Evolutionary conservation across 2,797 vertebrate species (phyloP).

Genomic region (Monodelphis domestica): DNA sequence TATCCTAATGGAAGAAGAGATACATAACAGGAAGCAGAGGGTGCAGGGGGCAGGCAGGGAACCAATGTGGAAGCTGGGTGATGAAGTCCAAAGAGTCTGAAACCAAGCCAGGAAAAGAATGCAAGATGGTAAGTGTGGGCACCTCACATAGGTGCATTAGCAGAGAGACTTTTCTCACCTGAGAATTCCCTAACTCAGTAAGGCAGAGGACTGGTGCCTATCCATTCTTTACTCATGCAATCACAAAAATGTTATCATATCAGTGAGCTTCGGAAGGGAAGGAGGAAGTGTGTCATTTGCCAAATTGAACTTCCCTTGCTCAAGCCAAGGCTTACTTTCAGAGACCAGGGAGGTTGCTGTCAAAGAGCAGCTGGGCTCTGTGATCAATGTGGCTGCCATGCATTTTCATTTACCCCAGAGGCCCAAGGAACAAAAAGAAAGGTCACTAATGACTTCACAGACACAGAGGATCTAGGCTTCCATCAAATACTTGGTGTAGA

Average conservation of each 20-base stretch:
- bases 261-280: background rate
- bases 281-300: background rate
- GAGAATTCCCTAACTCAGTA: background rate
- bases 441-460: conserved; percentile 1
- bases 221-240: background rate
- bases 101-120: background rate
- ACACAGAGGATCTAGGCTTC: background rate
- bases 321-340: background rate
- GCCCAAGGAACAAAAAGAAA: background rate
- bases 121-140: background rate
- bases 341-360: background rate
- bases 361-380: background rate
- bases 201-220: background rate
- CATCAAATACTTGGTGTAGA: background rate
- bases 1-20: background rate
- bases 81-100: background rate
- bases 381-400: background rate
- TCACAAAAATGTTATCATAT: background rate
- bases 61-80: too few relatives aligned
- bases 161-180: background rate
- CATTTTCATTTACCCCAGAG: background rate
- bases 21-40: background rate
- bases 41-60: too few relatives aligned
- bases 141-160: background rate
- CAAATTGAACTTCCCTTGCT: background rate